Evolutionary conservation across 2,797 vertebrate genomes (phyloP).

Genomic region (Coilia nasus): DNA sequence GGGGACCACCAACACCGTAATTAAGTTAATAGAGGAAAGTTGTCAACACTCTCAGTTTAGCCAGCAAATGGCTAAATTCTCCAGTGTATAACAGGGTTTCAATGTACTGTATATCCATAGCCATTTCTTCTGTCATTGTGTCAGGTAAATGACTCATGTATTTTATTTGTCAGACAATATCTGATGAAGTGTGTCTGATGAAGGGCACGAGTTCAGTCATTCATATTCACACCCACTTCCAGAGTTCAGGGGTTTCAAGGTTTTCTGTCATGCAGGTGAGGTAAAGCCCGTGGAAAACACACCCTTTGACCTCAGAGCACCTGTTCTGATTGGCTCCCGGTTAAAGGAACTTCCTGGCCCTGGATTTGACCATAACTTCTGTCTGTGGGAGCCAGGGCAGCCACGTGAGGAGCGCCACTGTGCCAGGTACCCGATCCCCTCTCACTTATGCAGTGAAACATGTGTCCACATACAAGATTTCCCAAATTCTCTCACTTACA

Average conservation of each 20-base stretch:
- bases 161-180: background rate
- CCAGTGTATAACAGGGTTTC: no score
- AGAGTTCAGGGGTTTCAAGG: background rate
- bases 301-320: slow-evolving; percentile 83
- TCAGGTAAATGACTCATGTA: background rate
- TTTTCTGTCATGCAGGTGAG: slow-evolving; percentile 75
- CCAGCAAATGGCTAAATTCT: no score
- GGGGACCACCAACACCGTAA: background rate
- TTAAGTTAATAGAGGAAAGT: background rate
- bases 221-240: background rate
- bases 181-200: background rate
- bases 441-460: no score
- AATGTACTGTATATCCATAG: no score
- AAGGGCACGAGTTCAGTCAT: background rate
- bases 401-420: slow-evolving; percentile 66
- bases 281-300: slow-evolving; percentile 80
- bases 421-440: slow-evolving; percentile 66
- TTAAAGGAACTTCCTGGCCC: slow-evolving; percentile 75
- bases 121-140: no score
- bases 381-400: slow-evolving; percentile 71
- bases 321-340: slow-evolving; percentile 79
- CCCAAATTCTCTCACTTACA: background rate
- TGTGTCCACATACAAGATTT: background rate
- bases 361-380: slow-evolving; percentile 97
- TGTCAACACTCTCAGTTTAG: background rate